Evolutionary conservation across 2,797 vertebrate genomes (phyloP).

Genomic region (Pipistrellus nathusii): DNA sequence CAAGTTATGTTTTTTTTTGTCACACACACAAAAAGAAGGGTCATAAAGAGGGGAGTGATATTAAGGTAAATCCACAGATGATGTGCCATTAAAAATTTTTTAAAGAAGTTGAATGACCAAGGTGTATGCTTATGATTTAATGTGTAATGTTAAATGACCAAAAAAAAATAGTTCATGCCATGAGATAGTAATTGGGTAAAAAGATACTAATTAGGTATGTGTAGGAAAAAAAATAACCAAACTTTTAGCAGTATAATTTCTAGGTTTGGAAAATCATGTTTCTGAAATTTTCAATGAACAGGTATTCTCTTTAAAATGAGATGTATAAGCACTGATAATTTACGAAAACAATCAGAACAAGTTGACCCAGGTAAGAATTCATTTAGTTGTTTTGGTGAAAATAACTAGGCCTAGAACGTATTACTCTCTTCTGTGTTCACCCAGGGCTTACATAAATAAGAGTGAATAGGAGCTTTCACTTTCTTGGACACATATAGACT

Average conservation of each 20-base stretch:
- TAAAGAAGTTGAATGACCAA: constrained; percentile 32
- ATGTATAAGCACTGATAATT: neutral
- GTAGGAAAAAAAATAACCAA: neutral
- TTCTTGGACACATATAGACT: neutral
- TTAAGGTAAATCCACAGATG: constrained; percentile 2
- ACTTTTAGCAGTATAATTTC: neutral
- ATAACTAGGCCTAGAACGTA: neutral
- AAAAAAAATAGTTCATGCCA: neutral
- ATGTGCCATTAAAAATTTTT: constrained; percentile 35
- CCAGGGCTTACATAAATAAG: neutral
- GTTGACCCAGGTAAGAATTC: neutral
- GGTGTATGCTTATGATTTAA: neutral
- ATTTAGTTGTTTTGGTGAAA: constrained; percentile 16
- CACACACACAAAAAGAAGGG: neutral
- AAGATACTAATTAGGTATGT: neutral
- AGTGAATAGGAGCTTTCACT: neutral
- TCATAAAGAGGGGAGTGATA: neutral
- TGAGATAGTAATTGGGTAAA: constrained; percentile 12
- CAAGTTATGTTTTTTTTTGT: neutral
- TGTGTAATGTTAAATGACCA: neutral
- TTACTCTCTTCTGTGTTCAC: neutral
- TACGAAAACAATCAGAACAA: neutral
- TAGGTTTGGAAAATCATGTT: neutral
- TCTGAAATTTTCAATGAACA: constrained; percentile 1
- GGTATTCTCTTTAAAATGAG: neutral